A percentile compares a stretch with the other conserved stretches of the same genome.
Evolutionary conservation across 2,888 invertebrate genomes (phyloP).

Genomic region (Julus scanicus): DNA sequence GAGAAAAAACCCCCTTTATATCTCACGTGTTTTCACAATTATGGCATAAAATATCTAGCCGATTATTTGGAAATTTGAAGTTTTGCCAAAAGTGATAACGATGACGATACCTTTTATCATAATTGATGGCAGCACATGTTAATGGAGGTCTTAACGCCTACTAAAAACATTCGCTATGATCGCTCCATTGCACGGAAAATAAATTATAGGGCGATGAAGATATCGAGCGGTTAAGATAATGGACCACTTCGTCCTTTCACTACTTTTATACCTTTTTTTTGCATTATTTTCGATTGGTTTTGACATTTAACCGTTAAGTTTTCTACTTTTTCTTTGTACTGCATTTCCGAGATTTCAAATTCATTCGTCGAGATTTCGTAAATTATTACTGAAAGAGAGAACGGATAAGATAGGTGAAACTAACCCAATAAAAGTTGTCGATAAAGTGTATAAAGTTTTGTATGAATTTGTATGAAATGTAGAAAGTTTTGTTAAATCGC

Average conservation of each 20-base stretch:
- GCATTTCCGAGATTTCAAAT: background rate
- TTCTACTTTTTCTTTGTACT: background rate
- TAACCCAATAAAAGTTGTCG: too few species aligned
- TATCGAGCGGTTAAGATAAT: conserved; percentile 1
- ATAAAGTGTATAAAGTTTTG: too few species aligned
- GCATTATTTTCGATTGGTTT: background rate
- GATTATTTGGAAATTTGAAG: background rate
- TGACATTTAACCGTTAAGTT: background rate
- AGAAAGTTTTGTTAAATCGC: too few species aligned
- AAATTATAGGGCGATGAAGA: background rate
- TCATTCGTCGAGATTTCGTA: background rate
- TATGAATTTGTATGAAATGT: too few species aligned
- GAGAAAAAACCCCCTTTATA: background rate
- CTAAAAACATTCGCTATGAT: background rate
- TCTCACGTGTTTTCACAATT: background rate
- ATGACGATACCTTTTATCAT: background rate
- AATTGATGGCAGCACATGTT: background rate
- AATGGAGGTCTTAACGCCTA: background rate
- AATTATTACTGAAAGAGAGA: background rate
- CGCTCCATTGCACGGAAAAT: background rate
- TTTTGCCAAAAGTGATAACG: background rate
- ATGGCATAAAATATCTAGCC: background rate
- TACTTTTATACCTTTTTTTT: too few species aligned
- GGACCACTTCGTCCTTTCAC: background rate
- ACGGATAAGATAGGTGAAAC: too few species aligned